Percentiles rank a stretch among this genome's conserved stretches.
Conservation (phyloP, 2,797 vertebrate species). For the Paguma larvata region DNA sequence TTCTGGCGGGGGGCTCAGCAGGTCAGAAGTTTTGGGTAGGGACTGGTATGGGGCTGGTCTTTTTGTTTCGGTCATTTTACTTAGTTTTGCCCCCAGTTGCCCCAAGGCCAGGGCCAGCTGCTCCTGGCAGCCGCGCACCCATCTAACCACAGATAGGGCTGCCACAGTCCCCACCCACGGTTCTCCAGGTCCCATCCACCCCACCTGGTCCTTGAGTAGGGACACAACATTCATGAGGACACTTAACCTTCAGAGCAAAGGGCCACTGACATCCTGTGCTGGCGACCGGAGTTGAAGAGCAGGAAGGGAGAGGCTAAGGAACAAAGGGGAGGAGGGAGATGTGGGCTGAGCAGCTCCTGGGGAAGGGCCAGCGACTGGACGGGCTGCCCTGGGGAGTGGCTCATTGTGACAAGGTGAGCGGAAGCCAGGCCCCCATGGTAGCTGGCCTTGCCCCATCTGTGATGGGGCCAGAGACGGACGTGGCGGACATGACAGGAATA, state of each 20-base stretch:
- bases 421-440: background rate
- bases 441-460: rapidly evolving
- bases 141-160: background rate
- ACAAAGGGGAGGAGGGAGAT: background rate
- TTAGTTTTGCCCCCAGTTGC: background rate
- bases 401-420: rapidly evolving
- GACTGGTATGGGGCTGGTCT: background rate
- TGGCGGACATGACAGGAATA: rapidly evolving
- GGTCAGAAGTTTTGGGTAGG: no score
- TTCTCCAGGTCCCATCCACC: background rate
- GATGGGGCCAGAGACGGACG: background rate
- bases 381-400: background rate
- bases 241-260: background rate
- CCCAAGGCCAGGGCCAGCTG: background rate
- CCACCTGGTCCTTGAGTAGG: background rate
- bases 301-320: background rate
- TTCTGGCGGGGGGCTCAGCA: background rate
- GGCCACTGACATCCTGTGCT: background rate
- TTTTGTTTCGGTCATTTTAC: background rate
- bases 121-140: background rate
- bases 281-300: background rate
- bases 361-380: background rate
- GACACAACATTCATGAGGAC: background rate
- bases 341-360: rapidly evolving
- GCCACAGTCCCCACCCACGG: rapidly evolving